These are phyloP conservation scores for Cephalopterus ornatus DNA, from an alignment of 2,113 vertebrate species.

Conservation along the genomic window DNA sequence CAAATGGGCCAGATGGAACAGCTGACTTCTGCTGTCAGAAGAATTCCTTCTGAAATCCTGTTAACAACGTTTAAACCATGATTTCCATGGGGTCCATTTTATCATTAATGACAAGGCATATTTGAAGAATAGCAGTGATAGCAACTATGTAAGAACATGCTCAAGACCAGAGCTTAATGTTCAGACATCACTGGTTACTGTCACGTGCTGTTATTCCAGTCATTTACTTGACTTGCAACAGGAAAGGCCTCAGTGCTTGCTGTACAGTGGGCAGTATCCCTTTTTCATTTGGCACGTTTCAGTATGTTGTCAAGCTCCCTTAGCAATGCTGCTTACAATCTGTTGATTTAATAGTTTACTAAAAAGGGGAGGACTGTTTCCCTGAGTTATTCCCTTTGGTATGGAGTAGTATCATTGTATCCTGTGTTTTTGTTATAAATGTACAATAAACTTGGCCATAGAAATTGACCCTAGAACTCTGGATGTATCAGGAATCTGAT, in stretches of 20 bases:
- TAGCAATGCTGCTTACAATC: neutral
- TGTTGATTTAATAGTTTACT: neutral
- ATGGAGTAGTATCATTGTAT: neutral
- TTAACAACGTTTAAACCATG: neutral
- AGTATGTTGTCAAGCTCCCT: neutral
- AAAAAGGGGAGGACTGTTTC: neutral
- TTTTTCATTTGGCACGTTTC: neutral
- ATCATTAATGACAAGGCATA: neutral
- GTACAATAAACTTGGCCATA: neutral
- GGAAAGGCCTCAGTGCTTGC: neutral
- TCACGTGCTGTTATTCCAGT: neutral
- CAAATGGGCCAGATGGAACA: neutral
- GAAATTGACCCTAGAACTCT: neutral
- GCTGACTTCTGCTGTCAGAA: neutral
- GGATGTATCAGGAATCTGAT: neutral
- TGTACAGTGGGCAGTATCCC: neutral
- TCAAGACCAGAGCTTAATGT: neutral
- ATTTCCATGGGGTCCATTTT: neutral
- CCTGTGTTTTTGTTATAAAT: neutral
- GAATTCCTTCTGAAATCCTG: conserved; percentile 4
- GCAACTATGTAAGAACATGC: neutral
- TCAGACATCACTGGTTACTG: neutral
- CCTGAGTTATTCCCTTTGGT: neutral
- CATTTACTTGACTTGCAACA: neutral
- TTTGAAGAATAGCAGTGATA: neutral